phyloP scores from a whole-genome alignment of 2,797 vertebrate genomes.

The Linurgus olivaceus region DNA sequence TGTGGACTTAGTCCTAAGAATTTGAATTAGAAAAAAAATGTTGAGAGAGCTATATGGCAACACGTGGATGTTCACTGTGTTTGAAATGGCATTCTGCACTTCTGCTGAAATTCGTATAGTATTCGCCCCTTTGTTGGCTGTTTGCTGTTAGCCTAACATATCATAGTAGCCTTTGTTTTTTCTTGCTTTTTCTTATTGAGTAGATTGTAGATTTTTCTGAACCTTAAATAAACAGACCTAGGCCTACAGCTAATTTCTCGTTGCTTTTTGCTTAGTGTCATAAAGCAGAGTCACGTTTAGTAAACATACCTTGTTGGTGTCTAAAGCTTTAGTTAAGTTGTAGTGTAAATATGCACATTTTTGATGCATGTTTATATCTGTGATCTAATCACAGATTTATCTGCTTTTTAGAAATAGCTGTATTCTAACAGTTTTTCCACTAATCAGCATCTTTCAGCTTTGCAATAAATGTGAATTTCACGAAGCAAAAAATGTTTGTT shows the following conservation, averaged over 20 bases:
- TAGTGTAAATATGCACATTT: background rate
- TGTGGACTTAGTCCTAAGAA: constrained; percentile 7
- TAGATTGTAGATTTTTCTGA: constrained; percentile 4
- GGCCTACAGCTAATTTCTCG: background rate
- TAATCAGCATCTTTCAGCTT: background rate
- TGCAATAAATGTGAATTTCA: background rate
- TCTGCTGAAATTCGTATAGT: constrained; percentile 38
- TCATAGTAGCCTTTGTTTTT: constrained; percentile 27
- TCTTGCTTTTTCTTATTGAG: constrained; percentile 6
- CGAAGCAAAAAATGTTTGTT: background rate
- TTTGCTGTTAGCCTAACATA: constrained; percentile 55
- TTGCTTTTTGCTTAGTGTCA: background rate
- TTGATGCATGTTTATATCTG: background rate
- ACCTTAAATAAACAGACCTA: background rate
- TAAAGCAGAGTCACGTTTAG: background rate
- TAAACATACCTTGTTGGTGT: background rate
- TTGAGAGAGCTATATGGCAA: constrained; percentile 74
- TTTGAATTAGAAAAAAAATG: background rate
- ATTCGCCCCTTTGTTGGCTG: constrained; percentile 41
- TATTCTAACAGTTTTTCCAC: background rate
- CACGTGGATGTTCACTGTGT: constrained; percentile 57
- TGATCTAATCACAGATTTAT: background rate
- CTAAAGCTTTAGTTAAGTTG: background rate
- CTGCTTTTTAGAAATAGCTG: background rate
- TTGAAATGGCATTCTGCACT: constrained; percentile 63